These are phyloP conservation scores for Tipula lateralis DNA, from an alignment of 2,888 invertebrate species.

Conservation along the genomic window DNA sequence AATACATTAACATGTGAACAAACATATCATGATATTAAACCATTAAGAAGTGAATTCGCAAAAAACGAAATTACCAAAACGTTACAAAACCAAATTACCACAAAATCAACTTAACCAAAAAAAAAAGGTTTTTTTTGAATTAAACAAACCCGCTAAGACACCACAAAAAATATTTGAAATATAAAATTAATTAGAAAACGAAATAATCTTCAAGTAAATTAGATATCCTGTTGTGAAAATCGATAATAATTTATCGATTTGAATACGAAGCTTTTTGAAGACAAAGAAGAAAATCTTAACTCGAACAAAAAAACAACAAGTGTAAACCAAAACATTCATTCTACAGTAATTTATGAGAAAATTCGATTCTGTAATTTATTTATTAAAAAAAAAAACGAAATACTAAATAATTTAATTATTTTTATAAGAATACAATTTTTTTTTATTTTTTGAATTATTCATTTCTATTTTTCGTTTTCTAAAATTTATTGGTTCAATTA, in stretches of 20 bases:
- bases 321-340: neutral
- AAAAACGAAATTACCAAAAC: neutral
- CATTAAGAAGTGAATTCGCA: neutral
- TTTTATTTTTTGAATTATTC: neutral
- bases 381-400: neutral
- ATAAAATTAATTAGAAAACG: slow-evolving; percentile 2
- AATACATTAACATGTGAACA: neutral
- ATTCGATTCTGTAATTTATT: neutral
- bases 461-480: neutral
- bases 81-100: neutral
- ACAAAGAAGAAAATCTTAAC: neutral
- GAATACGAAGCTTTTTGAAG: neutral
- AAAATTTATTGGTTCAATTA: neutral
- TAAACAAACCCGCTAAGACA: neutral
- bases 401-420: neutral
- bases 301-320: neutral
- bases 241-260: slow-evolving; percentile 7
- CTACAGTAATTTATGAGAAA: neutral
- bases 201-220: neutral
- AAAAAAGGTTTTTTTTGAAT: neutral
- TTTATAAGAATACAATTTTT: neutral
- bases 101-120: neutral
- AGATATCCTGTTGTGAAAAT: slow-evolving; percentile 11
- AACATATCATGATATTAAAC: neutral
- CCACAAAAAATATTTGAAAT: neutral